These are phyloP conservation scores for Esox lucius DNA, from an alignment of 2,797 vertebrate genomes.

Conservation along the genomic window DNA sequence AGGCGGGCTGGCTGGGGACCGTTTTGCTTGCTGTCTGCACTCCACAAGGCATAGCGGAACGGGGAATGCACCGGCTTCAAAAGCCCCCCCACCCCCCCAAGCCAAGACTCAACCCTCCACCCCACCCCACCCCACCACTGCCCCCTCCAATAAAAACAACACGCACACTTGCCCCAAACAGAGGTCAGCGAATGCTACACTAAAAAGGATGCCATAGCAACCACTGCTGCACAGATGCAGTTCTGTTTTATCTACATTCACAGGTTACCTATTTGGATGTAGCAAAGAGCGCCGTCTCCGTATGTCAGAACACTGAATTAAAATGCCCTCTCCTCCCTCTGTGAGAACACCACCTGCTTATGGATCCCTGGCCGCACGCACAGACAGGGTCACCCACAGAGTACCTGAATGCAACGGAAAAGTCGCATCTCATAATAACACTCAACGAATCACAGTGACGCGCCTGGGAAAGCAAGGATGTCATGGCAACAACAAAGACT, in stretches of 20 bases:
- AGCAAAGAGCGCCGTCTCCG: neutral
- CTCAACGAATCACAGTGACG: neutral
- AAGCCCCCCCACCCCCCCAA: constrained; percentile 2
- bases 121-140: neutral
- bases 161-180: constrained; percentile 23
- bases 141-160: neutral
- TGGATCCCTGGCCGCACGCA: neutral
- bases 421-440: neutral
- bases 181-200: neutral
- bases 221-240: neutral
- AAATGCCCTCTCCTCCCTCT: neutral
- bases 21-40: constrained; percentile 1
- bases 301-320: neutral
- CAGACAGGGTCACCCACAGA: neutral
- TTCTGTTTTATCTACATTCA: neutral
- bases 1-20: neutral
- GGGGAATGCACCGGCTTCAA: neutral
- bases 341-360: neutral
- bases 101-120: neutral
- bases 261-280: neutral
- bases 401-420: neutral
- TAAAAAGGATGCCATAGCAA: no score
- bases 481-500: neutral
- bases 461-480: neutral
- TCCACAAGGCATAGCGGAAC: neutral